Base-by-base conservation (phyloP, 1,140 invertebrate species). In the Macrobrachium rosenbergii region DNA sequence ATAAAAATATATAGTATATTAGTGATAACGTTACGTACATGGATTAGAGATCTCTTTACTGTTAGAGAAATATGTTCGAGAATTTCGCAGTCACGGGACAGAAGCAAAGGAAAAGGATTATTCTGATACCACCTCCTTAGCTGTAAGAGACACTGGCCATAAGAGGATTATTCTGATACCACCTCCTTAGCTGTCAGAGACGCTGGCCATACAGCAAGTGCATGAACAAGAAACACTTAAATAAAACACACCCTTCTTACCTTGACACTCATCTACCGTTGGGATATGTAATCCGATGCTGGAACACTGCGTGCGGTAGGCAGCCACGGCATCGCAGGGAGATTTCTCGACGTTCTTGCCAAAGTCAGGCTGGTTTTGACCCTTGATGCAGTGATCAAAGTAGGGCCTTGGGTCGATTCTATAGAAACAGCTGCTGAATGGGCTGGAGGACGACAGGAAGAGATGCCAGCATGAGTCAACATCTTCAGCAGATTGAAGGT, bases 341-440 rank as follows among this genome's bases (percentile, higher is more conserved):
- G n/a, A 12, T 12, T 82, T n/a, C 37, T 37, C 60, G 14, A 17
- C 60, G 7, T 77, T 23, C 6, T 43, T 58, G 17, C 62, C 77
- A 63, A 19, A n/a, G 11, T n/a, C 3, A 12, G 21, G 19, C 14
- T 73, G 77, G n/a, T 43, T 78, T 3, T 21, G 28, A 45, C 14
- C n/a, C 23, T 43, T 73, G 21, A 86, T 59, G 62, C 83, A 86
- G 45, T 80, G 83, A 45, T 45, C 59, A 76, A 86, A 86, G 77
- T 86, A 86, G 16, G 83, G 76, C 58, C 58, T n/a, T 21, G 83
- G 83, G 58, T 73, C 59, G 8, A 86, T 76, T 10, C 23, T 16
- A 16, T 21, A 72, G 77, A 73, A 80, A 64, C 83, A 86, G 17
- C 10, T 21, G 45, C 45, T 80, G 77, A 86, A 73, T 64, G 63